phyloP scores from a whole-genome alignment of 37 sponge, comb jelly and placozoan species.

The Halisarca cf. caerulea region DNA sequence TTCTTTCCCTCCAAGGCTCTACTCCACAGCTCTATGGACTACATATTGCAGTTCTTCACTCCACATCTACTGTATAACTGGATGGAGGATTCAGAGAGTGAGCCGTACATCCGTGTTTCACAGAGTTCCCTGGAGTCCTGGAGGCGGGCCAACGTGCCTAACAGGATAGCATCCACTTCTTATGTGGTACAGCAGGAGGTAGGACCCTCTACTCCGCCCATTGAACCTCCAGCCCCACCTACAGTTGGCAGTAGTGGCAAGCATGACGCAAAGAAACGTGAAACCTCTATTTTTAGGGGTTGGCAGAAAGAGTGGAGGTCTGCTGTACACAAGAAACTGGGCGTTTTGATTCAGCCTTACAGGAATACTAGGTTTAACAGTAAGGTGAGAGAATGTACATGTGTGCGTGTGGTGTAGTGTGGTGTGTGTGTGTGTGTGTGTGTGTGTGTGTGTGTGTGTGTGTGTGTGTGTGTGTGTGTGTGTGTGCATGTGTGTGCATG shows the following conservation, averaged over 20 bases:
- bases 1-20: neutral
- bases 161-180: too few species aligned
- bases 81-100: neutral
- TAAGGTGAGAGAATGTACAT: neutral
- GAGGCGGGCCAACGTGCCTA: conserved; percentile 3
- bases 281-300: neutral
- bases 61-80: neutral
- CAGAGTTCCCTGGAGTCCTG: neutral
- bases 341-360: neutral
- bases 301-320: neutral
- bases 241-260: neutral
- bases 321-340: neutral
- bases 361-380: neutral
- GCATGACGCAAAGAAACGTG: too few species aligned
- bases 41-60: neutral
- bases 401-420: too few species aligned
- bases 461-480: too few species aligned
- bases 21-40: neutral
- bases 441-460: too few species aligned
- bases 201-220: too few species aligned
- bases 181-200: too few species aligned
- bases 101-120: neutral
- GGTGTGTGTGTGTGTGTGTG: too few species aligned
- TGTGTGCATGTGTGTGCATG: too few species aligned
- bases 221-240: neutral